Evolutionary conservation across 1,140 invertebrate genomes (phyloP).

Genomic region (Brachionus angularis): DNA sequence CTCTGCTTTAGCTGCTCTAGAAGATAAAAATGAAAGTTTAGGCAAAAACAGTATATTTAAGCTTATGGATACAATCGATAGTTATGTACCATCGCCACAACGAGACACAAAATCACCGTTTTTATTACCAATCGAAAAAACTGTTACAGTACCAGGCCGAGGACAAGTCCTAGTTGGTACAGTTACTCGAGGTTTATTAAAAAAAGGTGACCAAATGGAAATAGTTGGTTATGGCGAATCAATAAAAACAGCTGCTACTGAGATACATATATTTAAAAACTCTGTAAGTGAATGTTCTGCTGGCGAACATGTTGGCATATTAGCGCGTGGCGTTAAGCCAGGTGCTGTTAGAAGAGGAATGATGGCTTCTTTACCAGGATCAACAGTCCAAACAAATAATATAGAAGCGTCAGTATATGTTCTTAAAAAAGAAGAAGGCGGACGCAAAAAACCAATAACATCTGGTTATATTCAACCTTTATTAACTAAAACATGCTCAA

Average conservation of each 20-base stretch:
- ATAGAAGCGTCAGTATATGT: constrained; percentile 74
- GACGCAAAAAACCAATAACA: constrained; percentile 70
- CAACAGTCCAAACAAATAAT: constrained; percentile 71
- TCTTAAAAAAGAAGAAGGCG: constrained; percentile 72
- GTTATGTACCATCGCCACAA: constrained; percentile 78
- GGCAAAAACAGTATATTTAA: constrained; percentile 75
- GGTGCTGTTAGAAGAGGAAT: constrained; percentile 88
- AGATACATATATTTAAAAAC: constrained; percentile 53
- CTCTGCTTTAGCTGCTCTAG: constrained; percentile 79
- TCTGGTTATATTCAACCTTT: constrained; percentile 61
- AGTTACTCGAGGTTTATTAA: constrained; percentile 80
- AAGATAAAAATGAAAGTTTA: constrained; percentile 71
- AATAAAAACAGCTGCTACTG: constrained; percentile 71
- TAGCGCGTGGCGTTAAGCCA: constrained; percentile 81
- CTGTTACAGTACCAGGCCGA: constrained; percentile 83
- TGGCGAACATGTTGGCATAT: constrained; percentile 88
- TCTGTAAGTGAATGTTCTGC: constrained; percentile 96
- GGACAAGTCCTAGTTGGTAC: constrained; percentile 93
- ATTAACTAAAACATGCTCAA: constrained; percentile 22
- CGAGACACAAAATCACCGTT: constrained; percentile 92
- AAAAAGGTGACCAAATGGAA: constrained; percentile 87
- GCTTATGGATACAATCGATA: constrained; percentile 80
- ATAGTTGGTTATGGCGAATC: constrained; percentile 81
- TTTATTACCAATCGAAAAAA: constrained; percentile 82
- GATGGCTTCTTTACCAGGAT: constrained; percentile 81